phyloP scores from a whole-genome alignment of 2,797 vertebrate species.

The Erpetoichthys calabaricus region DNA sequence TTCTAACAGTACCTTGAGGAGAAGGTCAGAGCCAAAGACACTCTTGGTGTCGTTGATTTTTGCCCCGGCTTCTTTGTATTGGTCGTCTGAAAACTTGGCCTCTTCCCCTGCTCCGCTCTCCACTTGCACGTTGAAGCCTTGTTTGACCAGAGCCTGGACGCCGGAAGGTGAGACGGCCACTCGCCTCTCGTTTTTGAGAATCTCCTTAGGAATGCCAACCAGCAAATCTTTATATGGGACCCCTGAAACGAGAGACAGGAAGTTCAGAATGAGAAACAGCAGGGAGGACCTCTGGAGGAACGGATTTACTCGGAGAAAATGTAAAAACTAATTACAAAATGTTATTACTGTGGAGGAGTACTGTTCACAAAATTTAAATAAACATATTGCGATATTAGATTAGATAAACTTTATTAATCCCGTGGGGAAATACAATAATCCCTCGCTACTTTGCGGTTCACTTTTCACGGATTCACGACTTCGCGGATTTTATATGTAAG shows the following conservation, averaged over 20 bases:
- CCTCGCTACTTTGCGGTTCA: too few species aligned
- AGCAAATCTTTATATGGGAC: conserved; percentile 43
- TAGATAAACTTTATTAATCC: too few species aligned
- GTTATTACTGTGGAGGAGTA: background rate
- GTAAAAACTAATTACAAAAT: background rate
- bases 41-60: conserved; percentile 40
- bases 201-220: conserved; percentile 54
- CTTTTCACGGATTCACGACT: too few species aligned
- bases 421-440: too few species aligned
- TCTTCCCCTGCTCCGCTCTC: conserved; percentile 49
- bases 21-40: conserved; percentile 41
- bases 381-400: too few species aligned
- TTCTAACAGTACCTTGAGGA: conserved; percentile 42
- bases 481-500: too few species aligned
- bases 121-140: conserved; percentile 50
- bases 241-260: conserved; percentile 23
- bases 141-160: conserved; percentile 48
- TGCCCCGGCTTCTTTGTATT: conserved; percentile 39
- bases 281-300: too few species aligned
- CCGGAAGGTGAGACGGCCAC: conserved; percentile 44
- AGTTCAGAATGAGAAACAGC: too few species aligned
- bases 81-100: conserved; percentile 51
- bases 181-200: conserved; percentile 39
- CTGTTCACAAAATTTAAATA: background rate
- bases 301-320: too few species aligned